Evolutionary conservation across 1,140 invertebrate species (phyloP).

Genomic region (Anastrepha ludens): DNA sequence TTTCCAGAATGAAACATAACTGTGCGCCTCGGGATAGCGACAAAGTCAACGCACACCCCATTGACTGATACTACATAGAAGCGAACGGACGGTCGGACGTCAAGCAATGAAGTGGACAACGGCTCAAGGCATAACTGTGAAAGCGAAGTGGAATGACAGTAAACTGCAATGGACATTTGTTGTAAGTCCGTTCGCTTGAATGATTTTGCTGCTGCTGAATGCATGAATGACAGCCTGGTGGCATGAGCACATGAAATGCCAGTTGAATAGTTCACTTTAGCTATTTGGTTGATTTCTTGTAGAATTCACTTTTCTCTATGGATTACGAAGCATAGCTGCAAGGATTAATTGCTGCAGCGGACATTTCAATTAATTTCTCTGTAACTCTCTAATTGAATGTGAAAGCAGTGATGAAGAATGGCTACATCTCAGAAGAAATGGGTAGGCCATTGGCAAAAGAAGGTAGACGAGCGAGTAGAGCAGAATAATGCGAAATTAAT

Average conservation of each 20-base stretch:
- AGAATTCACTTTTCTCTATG: background rate
- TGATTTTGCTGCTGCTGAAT: background rate
- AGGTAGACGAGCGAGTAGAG: background rate
- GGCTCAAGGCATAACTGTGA: background rate
- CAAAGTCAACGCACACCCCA: no score
- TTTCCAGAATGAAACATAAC: no score
- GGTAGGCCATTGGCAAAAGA: background rate
- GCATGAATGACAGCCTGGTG: background rate
- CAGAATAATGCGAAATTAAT: constrained; percentile 14
- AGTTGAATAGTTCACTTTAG: background rate
- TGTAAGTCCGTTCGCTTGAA: background rate
- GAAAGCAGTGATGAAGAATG: constrained; percentile 28
- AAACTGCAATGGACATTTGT: background rate
- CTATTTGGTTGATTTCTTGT: background rate
- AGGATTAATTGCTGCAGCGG: constrained; percentile 52
- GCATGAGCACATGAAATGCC: background rate
- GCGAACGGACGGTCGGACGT: background rate
- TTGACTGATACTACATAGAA: background rate
- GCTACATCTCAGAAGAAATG: background rate
- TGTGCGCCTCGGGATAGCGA: no score
- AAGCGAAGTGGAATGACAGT: background rate
- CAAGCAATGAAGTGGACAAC: constrained; percentile 25
- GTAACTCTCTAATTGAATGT: constrained; percentile 45
- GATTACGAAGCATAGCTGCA: constrained; percentile 27
- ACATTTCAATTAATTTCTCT: constrained; percentile 50